Conservation (phyloP, 2,888 invertebrate species). For the Pristionchus maxplancki region DNA sequence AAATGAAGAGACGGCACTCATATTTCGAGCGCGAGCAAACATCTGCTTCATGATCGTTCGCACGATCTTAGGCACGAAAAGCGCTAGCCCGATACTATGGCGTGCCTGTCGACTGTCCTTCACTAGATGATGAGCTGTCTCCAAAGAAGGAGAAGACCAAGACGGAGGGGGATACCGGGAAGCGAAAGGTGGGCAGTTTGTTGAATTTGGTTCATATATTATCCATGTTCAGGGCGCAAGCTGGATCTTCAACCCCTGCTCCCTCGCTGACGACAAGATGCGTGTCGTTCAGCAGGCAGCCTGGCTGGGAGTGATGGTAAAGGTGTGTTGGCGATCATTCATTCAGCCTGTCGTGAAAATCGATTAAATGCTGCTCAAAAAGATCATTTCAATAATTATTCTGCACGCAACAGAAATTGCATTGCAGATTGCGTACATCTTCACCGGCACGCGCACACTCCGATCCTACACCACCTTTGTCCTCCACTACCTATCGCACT, state of each 20-base stretch:
- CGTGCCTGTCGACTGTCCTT: slow-evolving; percentile 55
- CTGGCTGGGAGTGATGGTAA: slow-evolving; percentile 67
- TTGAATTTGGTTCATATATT: background rate
- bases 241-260: slow-evolving; percentile 66
- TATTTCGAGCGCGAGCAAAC: background rate
- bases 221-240: slow-evolving; percentile 54
- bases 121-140: slow-evolving; percentile 58
- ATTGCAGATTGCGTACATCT: slow-evolving; percentile 54
- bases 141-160: slow-evolving; percentile 47
- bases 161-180: background rate
- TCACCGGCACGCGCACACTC: slow-evolving; percentile 54
- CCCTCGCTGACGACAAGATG: slow-evolving; percentile 58
- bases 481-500: slow-evolving; percentile 52
- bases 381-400: too few relatives aligned
- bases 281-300: slow-evolving; percentile 62
- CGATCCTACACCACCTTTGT: slow-evolving; percentile 53
- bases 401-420: slow-evolving; percentile 40
- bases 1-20: too few relatives aligned
- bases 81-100: slow-evolving; percentile 61
- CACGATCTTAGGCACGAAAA: slow-evolving; percentile 53
- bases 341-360: too few relatives aligned
- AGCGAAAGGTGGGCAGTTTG: background rate
- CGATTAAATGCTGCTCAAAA: too few relatives aligned
- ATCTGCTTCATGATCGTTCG: background rate
- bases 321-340: slow-evolving; percentile 49